Percentiles rank a stretch among this genome's conserved stretches.
phyloP scores from a whole-genome alignment of 2,797 vertebrate genomes.

The Hydrocynus forskahlii region DNA sequence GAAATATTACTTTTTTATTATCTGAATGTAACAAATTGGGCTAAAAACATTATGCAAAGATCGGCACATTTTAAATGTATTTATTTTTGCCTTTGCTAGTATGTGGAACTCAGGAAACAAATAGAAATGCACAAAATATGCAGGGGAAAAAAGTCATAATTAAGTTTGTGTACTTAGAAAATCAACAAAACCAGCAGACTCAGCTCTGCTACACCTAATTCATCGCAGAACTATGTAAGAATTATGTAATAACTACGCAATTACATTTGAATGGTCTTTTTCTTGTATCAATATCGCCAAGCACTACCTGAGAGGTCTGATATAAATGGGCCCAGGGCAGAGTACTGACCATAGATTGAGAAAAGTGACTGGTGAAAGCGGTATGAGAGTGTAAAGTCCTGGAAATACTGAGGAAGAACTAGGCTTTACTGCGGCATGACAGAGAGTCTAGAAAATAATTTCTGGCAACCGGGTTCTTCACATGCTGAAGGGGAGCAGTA shows the following conservation, averaged over 20 bases:
- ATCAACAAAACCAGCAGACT: no score
- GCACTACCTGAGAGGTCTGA: background rate
- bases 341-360: background rate
- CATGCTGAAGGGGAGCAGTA: constrained; percentile 77
- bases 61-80: no score
- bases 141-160: no score
- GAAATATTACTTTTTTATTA: no score
- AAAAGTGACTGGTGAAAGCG: constrained; percentile 4
- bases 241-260: background rate
- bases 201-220: background rate
- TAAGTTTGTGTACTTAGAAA: no score
- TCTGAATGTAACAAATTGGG: no score
- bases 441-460: constrained; percentile 32
- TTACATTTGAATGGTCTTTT: background rate
- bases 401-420: constrained; percentile 63
- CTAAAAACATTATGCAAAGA: no score
- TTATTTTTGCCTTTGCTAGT: no score
- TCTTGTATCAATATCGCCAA: background rate
- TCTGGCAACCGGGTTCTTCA: constrained; percentile 42
- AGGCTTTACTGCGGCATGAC: background rate
- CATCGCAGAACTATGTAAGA: background rate
- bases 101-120: no score
- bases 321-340: background rate
- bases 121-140: no score
- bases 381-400: constrained; percentile 9